Evolutionary conservation across 23 tunicate species (phyloP), one percentile per base, ranked within the genome.

Genomic region (Pegea sp.): DNA sequence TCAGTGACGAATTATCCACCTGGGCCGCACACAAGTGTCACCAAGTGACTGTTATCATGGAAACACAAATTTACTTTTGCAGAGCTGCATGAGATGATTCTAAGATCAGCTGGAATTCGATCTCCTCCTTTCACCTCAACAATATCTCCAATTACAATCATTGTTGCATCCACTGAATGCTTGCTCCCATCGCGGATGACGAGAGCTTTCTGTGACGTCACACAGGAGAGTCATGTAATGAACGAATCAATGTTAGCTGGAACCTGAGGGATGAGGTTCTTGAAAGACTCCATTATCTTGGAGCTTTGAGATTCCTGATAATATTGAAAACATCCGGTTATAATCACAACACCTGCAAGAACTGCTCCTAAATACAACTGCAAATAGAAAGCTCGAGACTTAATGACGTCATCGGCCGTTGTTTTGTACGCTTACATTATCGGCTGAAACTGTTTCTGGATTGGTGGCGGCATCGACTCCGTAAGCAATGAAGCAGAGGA

Each of bases 1-100:
- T 78, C 26, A 78, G 61, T 21, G 91, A 78, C 13, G 91, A 71
- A 56, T 78, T 78, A 27, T 78, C 91, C 23, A 78, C 91, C 80
- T 72, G 23, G 2, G 16, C 11, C 46, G 46, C 13, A 16, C 16
- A 8, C 16, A 38, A 38, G 16, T 8, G 11, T 38, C 23, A 22
- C 56, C 23, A 52, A 52, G 24, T 0, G 21, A n/a, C 22, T n/a
- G n/a, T n/a, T n/a, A n/a, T n/a, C n/a, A n/a, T n/a, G n/a, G n/a
- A n/a, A n/a, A n/a, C n/a, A n/a, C n/a, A n/a, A 38, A 38, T 11
- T 38, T 38, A 38, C 46, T 16, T 38, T 38, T 11, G 46, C 46
- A 38, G 46, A 11, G 46, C 16, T 38, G 22, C 59, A 28, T 6
- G 75, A 68, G 26, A 69, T 33, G 20, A 75, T 44, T 51, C 86